Evolutionary conservation across 2,113 vertebrate species (phyloP).

Genomic region (Ammodytes marinus): DNA sequence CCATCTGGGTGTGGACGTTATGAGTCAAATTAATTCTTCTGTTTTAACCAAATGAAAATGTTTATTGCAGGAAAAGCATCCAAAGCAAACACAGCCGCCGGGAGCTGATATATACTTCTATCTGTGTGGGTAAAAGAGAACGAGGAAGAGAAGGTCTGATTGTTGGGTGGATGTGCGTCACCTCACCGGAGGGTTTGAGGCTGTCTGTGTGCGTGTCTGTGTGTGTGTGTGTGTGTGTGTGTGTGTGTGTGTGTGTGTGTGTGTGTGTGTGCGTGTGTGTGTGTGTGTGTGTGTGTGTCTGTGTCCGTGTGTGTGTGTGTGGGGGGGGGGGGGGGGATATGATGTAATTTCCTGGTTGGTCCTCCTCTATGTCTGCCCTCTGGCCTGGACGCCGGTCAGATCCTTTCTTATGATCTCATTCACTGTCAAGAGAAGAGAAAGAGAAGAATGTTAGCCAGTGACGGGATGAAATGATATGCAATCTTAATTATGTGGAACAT

Average conservation of each 20-base stretch:
- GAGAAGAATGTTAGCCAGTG: constrained; percentile 9
- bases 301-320: neutral
- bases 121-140: constrained; percentile 16
- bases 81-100: constrained; percentile 57
- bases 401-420: constrained; percentile 99
- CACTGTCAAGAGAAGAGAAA: constrained; percentile 84
- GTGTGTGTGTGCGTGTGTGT: neutral
- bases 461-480: neutral
- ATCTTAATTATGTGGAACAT: no score
- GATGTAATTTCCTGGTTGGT: constrained; percentile 73
- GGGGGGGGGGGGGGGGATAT: neutral
- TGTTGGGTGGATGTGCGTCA: constrained; percentile 48
- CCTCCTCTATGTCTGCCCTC: constrained; percentile 92
- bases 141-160: constrained; percentile 29
- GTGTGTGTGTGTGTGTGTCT: constrained; percentile 8
- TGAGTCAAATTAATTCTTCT: constrained; percentile 1
- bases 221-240: constrained; percentile 5
- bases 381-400: constrained; percentile 93
- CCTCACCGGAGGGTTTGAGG: constrained; percentile 31
- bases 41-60: constrained; percentile 27
- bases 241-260: neutral
- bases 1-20: constrained; percentile 6
- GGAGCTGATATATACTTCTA: constrained; percentile 26
- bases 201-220: neutral
- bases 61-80: constrained; percentile 45